These are phyloP conservation scores for Glaucidium brasilianum DNA, from an alignment of 2,113 vertebrate species.

Conservation along the genomic window DNA sequence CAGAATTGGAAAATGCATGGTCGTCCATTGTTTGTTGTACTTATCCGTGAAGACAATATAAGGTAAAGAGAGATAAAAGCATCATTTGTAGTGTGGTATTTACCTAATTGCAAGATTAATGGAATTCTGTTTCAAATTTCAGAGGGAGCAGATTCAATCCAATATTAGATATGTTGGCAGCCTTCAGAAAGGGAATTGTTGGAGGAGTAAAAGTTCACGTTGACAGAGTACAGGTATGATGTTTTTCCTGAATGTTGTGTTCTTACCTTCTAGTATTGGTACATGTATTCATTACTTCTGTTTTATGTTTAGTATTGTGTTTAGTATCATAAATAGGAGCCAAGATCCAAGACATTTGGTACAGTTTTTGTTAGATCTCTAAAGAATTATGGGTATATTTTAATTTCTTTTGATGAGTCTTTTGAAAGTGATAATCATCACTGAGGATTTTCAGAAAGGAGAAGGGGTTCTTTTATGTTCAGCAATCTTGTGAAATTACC, in stretches of 20 bases:
- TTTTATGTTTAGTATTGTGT: neutral
- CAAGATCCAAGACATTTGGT: neutral
- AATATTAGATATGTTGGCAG: conserved; percentile 94
- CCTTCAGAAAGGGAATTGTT: conserved; percentile 90
- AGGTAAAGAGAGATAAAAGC: conserved; percentile 73
- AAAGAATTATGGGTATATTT: neutral
- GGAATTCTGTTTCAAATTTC: neutral
- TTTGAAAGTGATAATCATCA: neutral
- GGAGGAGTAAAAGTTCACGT: conserved; percentile 97
- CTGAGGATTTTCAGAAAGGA: neutral
- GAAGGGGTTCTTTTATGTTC: neutral
- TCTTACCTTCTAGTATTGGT: neutral
- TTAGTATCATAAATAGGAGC: neutral
- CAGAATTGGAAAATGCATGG: conserved; percentile 98
- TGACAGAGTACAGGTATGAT: conserved; percentile 91
- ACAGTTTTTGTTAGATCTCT: neutral
- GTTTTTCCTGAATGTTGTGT: neutral
- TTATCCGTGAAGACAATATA: conserved; percentile 97
- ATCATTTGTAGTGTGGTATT: neutral
- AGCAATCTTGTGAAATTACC: neutral
- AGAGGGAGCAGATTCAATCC: conserved; percentile 97
- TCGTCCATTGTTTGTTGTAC: conserved; percentile 92
- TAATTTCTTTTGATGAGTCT: neutral
- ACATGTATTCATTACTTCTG: neutral
- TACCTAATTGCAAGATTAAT: neutral